Conservation (phyloP, 2,797 vertebrate species). For the Sus cebifrons region DNA sequence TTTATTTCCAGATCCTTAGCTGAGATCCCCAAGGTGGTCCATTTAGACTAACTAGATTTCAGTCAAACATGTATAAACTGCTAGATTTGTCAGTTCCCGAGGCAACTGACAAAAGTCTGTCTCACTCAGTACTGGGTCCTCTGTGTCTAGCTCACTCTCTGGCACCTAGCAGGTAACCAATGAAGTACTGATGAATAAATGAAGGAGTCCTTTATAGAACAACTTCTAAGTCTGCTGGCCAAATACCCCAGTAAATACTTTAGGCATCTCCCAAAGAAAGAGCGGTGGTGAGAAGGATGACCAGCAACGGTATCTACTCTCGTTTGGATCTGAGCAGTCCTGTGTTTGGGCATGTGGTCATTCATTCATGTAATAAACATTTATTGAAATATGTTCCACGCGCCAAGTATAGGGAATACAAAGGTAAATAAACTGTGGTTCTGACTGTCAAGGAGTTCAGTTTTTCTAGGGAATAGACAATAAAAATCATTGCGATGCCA, state of each 20-base stretch:
- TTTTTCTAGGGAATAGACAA: constrained; percentile 58
- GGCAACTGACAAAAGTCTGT: constrained; percentile 29
- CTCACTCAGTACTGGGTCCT: constrained; percentile 35
- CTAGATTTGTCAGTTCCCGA: constrained; percentile 41
- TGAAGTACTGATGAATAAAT: constrained; percentile 59
- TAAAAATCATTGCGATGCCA: constrained; percentile 57
- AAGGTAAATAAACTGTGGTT: constrained; percentile 47
- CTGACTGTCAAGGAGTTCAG: constrained; percentile 27
- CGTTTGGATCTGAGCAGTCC: constrained; percentile 43
- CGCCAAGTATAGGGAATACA: constrained; percentile 13
- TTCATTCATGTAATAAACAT: constrained; percentile 38
- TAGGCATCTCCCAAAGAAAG: constrained; percentile 44
- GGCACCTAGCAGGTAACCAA: not conserved
- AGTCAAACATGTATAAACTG: constrained; percentile 32
- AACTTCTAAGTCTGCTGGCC: not conserved
- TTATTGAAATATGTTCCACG: constrained; percentile 10
- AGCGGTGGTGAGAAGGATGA: not conserved
- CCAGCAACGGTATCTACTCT: not conserved
- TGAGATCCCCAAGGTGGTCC: constrained; percentile 67
- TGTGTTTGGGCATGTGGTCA: constrained; percentile 9
- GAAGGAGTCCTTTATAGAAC: constrained; percentile 36
- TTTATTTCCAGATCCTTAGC: constrained; percentile 77
- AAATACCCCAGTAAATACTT: constrained; percentile 44
- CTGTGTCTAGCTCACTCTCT: not conserved
- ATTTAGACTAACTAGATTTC: constrained; percentile 77